Evolutionary conservation across 2,888 invertebrate species (phyloP).

Genomic region (Apodemia duryi): DNA sequence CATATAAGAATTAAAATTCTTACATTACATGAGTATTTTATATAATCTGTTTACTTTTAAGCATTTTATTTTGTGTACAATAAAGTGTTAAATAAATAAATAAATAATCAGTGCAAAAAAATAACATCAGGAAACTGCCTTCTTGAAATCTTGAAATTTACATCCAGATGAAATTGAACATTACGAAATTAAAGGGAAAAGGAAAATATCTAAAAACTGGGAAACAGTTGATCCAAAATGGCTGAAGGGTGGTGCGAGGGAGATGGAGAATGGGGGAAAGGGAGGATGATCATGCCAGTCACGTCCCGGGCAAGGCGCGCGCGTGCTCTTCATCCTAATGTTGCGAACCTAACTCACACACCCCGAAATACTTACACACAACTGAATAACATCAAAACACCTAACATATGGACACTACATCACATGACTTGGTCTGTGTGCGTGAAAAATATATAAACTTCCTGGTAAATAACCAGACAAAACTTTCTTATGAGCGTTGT

Average conservation of each 20-base stretch:
- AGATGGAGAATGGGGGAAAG: conserved; percentile 63
- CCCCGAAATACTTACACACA: conserved; percentile 54
- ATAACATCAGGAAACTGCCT: conserved; percentile 17
- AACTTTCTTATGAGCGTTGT: conserved; percentile 63
- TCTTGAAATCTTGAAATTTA: conserved; percentile 32
- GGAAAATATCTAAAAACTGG: conserved; percentile 72
- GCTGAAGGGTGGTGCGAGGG: conserved; percentile 68
- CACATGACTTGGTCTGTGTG: conserved; percentile 44
- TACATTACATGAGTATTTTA: too few relatives aligned
- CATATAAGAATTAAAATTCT: too few relatives aligned
- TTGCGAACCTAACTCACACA: conserved; percentile 65
- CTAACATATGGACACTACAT: conserved; percentile 45
- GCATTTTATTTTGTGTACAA: too few relatives aligned
- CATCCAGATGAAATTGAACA: conserved; percentile 57
- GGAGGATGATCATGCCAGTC: conserved; percentile 76
- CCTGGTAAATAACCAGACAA: conserved; percentile 74
- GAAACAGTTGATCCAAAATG: conserved; percentile 72
- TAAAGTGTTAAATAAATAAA: too few relatives aligned
- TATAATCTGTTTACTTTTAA: too few relatives aligned
- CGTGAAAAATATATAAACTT: conserved; percentile 60
- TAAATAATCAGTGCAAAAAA: too few relatives aligned
- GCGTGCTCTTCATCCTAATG: conserved; percentile 76
- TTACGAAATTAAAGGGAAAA: conserved; percentile 69
- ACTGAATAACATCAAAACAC: conserved; percentile 50
- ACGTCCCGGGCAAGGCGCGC: conserved; percentile 74